These are phyloP conservation scores for Bradypodion pumilum DNA, from an alignment of 2,797 vertebrate genomes.

Conservation along the genomic window DNA sequence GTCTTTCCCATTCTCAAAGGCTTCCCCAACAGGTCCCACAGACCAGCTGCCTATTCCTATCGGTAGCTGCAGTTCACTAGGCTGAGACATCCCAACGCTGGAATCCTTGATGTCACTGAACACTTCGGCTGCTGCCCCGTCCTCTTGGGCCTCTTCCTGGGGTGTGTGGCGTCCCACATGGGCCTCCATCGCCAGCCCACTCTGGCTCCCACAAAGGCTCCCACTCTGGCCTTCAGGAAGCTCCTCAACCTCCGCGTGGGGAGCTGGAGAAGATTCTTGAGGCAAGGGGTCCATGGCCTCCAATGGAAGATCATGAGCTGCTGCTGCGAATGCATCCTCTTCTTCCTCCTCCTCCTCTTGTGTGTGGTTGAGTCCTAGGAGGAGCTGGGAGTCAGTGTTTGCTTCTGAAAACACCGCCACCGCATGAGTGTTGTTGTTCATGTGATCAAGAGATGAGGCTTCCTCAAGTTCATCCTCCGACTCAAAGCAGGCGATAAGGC, in stretches of 20 bases:
- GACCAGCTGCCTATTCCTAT: too few species aligned
- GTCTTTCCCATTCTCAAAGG: accelerated
- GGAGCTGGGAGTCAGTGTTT: neutral
- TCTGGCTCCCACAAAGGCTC: neutral
- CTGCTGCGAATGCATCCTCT: accelerated
- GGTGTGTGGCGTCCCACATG: neutral
- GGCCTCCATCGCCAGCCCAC: neutral
- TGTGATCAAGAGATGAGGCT: slow-evolving; percentile 23
- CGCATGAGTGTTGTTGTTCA: slow-evolving; percentile 9
- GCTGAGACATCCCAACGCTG: too few species aligned
- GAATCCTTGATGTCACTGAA: neutral
- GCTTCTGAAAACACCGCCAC: neutral
- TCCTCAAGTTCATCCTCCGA: slow-evolving; percentile 49
- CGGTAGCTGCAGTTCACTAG: accelerated
- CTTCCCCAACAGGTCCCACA: neutral
- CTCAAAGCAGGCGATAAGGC: slow-evolving; percentile 51
- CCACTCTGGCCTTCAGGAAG: neutral
- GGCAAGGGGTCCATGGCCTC: too few species aligned
- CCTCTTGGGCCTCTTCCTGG: neutral
- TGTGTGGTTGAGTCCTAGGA: neutral
- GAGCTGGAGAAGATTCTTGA: neutral
- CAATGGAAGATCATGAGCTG: neutral
- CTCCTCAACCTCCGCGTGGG: neutral
- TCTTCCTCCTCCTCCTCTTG: too few species aligned
- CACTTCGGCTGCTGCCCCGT: accelerated